Conservation (phyloP, 2,797 vertebrate species). For the Valencia hispanica region DNA sequence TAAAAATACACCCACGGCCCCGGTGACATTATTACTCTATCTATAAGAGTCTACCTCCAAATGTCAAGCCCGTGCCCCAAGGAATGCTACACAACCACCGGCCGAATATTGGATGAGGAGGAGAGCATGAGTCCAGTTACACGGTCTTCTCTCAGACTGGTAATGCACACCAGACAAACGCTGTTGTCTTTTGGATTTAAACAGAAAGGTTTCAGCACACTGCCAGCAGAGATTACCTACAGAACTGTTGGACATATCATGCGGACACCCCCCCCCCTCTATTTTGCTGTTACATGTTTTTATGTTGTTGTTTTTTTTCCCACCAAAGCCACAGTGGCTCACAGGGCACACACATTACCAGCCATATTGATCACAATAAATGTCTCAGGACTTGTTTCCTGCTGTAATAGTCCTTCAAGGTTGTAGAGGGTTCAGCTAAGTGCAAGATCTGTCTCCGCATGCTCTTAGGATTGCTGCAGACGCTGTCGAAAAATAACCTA, state of each 20-base stretch:
- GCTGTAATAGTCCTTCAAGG: constrained; percentile 21
- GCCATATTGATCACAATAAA: constrained; percentile 37
- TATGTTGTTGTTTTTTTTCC: constrained; percentile 3
- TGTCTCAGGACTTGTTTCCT: constrained; percentile 14
- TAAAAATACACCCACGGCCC: constrained; percentile 55
- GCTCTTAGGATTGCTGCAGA: constrained; percentile 17
- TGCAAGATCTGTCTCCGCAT: constrained; percentile 3
- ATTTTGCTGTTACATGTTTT: constrained; percentile 31
- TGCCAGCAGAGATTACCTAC: constrained; percentile 50
- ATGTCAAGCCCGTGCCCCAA: constrained; percentile 73
- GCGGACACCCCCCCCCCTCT: background rate
- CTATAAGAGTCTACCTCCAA: constrained; percentile 74
- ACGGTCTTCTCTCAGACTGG: constrained; percentile 51
- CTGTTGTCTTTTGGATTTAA: constrained; percentile 43
- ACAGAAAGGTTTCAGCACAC: constrained; percentile 42
- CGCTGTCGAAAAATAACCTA: background rate
- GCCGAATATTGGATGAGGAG: constrained; percentile 69
- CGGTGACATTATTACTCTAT: constrained; percentile 76
- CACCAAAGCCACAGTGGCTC: constrained; percentile 1
- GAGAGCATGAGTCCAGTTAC: constrained; percentile 31
- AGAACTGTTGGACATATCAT: constrained; percentile 33
- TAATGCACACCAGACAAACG: constrained; percentile 73
- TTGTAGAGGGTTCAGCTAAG: constrained; percentile 32
- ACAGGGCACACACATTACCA: constrained; percentile 6
- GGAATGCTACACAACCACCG: constrained; percentile 70